Conservation (phyloP, 2,797 vertebrate genomes). For the Merluccius polli region DNA sequence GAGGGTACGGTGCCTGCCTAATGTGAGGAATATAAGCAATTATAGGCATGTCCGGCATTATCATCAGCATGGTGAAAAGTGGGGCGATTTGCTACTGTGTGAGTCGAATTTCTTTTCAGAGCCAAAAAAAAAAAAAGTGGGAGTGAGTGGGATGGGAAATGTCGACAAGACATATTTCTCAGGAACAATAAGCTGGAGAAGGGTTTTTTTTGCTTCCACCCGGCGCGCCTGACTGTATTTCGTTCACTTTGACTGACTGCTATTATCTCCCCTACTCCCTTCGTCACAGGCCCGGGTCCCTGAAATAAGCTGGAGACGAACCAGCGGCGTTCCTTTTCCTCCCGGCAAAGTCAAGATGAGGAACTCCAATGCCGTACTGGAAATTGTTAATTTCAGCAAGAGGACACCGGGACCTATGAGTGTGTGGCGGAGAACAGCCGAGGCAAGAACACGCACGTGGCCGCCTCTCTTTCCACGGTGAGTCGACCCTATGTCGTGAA, state of each 20-base stretch:
- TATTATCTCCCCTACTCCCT: conserved; percentile 30
- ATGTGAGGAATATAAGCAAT: conserved; percentile 26
- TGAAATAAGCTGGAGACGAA: conserved; percentile 91
- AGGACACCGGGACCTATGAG: conserved; percentile 90
- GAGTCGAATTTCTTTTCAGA: conserved; percentile 45
- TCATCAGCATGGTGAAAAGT: neutral
- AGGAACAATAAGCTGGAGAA: conserved; percentile 35
- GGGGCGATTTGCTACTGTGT: neutral
- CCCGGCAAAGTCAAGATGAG: conserved; percentile 84
- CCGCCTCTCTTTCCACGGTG: conserved; percentile 91
- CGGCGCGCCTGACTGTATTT: conserved; percentile 41
- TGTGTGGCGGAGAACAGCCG: conserved; percentile 90
- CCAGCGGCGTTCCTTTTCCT: conserved; percentile 84
- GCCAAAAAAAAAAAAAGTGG: conserved; percentile 4
- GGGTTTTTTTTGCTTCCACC: conserved; percentile 22
- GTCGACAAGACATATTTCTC: conserved; percentile 37
- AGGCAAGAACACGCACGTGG: conserved; percentile 85
- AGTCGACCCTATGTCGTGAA: conserved; percentile 32
- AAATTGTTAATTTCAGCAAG: conserved; percentile 90
- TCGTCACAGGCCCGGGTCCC: conserved; percentile 84
- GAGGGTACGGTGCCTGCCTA: neutral
- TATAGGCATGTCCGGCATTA: neutral
- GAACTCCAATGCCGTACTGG: conserved; percentile 86
- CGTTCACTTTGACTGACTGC: conserved; percentile 44
- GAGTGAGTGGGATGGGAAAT: conserved; percentile 24